Evolutionary conservation across 2,113 vertebrate genomes (phyloP), one percentile per base, ranked within the genome.

Genomic region (Cepphus grylle): DNA sequence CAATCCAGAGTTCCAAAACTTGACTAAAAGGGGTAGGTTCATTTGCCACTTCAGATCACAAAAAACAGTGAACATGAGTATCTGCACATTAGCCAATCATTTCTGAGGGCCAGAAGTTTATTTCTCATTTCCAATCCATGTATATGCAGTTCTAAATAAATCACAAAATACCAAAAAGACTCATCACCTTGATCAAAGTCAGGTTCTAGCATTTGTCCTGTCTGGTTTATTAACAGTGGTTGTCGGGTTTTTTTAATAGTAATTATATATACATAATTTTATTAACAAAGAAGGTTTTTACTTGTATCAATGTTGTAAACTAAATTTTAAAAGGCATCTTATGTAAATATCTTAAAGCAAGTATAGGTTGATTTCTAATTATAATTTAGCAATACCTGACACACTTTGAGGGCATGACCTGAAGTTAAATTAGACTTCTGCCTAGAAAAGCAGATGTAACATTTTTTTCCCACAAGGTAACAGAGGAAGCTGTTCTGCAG

Each of bases 211-310:
- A n/a, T 26, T 67, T 27, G 15, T 17, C n/a, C 30, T 53, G 23
- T 3, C 42, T 67, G 42, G 4, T 53, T 63, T 55, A 12, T 18
- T 6, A 16, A 34, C 23, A 42, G 15, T 5, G 38, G 7, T 8
- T 15, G 16, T 2, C 14, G 23, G 23, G 5, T 0, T 4, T 67
- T 45, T 27, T 29, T 26, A 38, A 27, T 0, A 29, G 15, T 3
- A 26, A 34, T n/a, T 34, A 47, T 18, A 11, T 9, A 8, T 8
- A 9, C 38, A 6, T 38, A 32, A 74, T 74, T 61, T 77, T 15
- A 47, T 17, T 38, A 53, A 82, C 79, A 83, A 3, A 34, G 3
- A 52, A 62, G 15, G 15, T 1, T 61, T 86, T 88, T 32, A 62
- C 20, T 66, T 38, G 6, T 9, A 59, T 30, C 14, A 43, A 20